Base-by-base conservation (phyloP, 2,797 vertebrate species). In the Harpagifer antarcticus region DNA sequence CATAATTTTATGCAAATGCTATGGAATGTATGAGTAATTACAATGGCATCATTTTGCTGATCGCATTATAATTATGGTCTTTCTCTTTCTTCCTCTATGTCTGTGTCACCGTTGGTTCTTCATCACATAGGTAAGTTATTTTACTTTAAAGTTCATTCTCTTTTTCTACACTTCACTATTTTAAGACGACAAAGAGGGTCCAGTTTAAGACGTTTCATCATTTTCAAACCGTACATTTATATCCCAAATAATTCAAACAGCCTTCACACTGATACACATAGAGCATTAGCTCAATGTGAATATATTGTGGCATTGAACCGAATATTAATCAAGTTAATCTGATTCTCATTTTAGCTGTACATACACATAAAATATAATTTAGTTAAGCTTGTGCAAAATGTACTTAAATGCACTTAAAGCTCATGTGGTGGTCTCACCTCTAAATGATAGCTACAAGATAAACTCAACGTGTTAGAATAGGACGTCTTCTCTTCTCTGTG, bases 21-120 rank as follows among this genome's bases (percentile, higher is more conserved):
- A 86, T 91, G 76, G 81, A 87, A 86, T 84, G 76, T 91, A 83
- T 86, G 84, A 86, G 79, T 86, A 91, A 92, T 91, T 85, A 89
- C 70, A 83, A 66, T 68, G 60, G 78, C 75, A 81, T 76, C 65
- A 85, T 61, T 68, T 67, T 48, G 69, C 69, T 81, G 78, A 88
- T 89, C 66, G 31, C 68, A 83, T 86, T 82, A 82, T 92, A 88
- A 91, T 86, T 74, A 73, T 71, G 72, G 60, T 59, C 55, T 81
- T 79, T 88, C 17, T 83, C 74, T 83, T 72, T 88, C 56, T 71
- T 59, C 43, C 65, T 71, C 55, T 71, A 57, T 88, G 78, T 88
- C 68, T 80, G 14, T 54, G 83, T 79, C 43, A 47, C 72, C 55
- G 31, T 55, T 61, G 79, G 58, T 76, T 63, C 58, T 72, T 86